Base-by-base conservation (phyloP, 2,797 vertebrate species). In the Thripadectes ignobilis region DNA sequence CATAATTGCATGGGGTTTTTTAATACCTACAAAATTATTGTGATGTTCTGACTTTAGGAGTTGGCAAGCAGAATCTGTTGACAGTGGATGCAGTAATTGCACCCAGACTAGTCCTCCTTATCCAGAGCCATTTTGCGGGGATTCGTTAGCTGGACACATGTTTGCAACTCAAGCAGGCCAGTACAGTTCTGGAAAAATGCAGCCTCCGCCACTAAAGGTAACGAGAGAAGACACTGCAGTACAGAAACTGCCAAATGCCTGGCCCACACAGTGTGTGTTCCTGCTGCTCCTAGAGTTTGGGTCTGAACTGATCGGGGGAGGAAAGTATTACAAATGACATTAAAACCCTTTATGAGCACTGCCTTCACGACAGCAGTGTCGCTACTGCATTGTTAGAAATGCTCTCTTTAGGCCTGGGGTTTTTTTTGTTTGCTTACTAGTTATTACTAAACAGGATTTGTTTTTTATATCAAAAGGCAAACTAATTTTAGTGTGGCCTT, bases 21-120 rank as follows among this genome's bases (percentile, higher is more conserved):
- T 85, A 30, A 49, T n/a, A 59, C 29, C 34, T 85, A 21, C n/a
- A 73, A 87, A 26, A 71, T 76, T 55, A 30, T 51, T 89, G 22
- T 73, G 10, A 23, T 93, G 52, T 95, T 95, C 45, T 51, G 49
- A 74, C 65, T 95, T 73, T 78, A 99, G 99, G 98, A 99, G 99
- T 36, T 99, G 99, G 99, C 99, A 99, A 98, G 99, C 99, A 2
- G 99, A 99, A 96, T 99, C 99, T 0, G 98, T 99, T 94, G 99
- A 99, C 96, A 99, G 99, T 74, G 99, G 99, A 92, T 99, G 99
- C 96, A 98, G 99, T 97, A 99, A 99, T 97, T 99, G 99, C 91
- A 98, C 98, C 15, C 98, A 98, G 20, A 98, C 98, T 48, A 97
- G 98, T 8, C 97, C 98, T n/a, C 97, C 98, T 7, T 99, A 98